Evolutionary conservation across 2,797 vertebrate species (phyloP), one percentile per base, ranked within the genome.

Genomic region (Cynopterus sphinx): DNA sequence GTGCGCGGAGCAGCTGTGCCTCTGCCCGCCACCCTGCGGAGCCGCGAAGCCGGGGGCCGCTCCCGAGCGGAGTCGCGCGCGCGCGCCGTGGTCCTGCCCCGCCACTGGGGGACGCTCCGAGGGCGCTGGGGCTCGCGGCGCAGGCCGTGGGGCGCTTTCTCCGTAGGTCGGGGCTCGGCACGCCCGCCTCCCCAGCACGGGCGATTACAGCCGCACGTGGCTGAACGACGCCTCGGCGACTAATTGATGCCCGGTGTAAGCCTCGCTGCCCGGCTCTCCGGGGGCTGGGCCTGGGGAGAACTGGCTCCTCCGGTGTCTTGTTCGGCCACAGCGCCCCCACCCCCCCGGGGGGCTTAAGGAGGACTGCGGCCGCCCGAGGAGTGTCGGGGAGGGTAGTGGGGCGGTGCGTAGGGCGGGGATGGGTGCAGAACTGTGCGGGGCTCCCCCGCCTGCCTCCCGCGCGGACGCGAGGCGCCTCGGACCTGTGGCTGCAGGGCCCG

Each of bases 401-500:
- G 65, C 57, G 79, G 87, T 4, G 65, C 43, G 26, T 0, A 4
- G 73, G 75, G 75, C 41, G 11, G 16, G 16, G 26, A 46, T 0
- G 13, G 24, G 61, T 3, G n/a, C 68, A 0, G 70, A 39, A 49
- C 36, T 43, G 63, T 31, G 63, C 41, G 0, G 70, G 73, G 11
- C 43, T 12, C 39, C 68, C 70, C 51, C 4, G 61, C 39, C 17
- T 31, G 3, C 94, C 82, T 75, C 28, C 5, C 9, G 83, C 28
- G 24, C 87, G 0, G 17, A 49, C 4, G 28, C 53, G 0, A 2
- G 59, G 85, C 41, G 9, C 75, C 9, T 3, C 57, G 19, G 95
- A 97, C 97, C 96, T 97, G 97, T 97, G 82, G 97, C 97, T 96
- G 82, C 68, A 5, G 1, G 75, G 85, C 59, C 74, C 6, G 46